These are phyloP conservation scores for Hippocampus kuda DNA, from an alignment of 2,797 vertebrate species.

Conservation along the genomic window DNA sequence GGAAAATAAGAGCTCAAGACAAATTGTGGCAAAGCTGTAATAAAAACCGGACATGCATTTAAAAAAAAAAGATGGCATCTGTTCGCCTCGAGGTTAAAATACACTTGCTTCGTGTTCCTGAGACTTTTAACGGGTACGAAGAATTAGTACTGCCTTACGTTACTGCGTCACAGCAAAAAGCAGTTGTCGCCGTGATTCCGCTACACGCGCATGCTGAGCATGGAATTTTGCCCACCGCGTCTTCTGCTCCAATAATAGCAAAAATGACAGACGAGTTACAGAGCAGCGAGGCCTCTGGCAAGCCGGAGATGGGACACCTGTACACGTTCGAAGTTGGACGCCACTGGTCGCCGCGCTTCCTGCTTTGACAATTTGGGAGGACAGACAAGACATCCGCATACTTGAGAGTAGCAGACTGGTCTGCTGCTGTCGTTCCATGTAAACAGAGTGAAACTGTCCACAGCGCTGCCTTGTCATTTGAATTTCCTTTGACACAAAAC, in stretches of 20 bases:
- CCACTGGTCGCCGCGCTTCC: slow-evolving; percentile 35
- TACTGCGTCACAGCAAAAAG: too few species aligned
- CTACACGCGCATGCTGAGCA: neutral
- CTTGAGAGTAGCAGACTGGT: neutral
- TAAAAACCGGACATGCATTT: too few species aligned
- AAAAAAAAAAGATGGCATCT: too few species aligned
- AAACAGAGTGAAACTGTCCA: slow-evolving; percentile 27
- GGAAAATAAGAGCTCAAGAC: too few species aligned
- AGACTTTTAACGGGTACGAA: too few species aligned
- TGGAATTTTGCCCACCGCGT: neutral
- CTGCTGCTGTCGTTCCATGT: slow-evolving; percentile 17
- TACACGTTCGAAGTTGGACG: slow-evolving; percentile 16
- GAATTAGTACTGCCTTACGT: too few species aligned
- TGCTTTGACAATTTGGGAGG: slow-evolving; percentile 43
- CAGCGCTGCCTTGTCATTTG: slow-evolving; percentile 11
- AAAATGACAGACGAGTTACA: neutral
- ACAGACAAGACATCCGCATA: slow-evolving; percentile 4
- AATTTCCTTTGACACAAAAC: slow-evolving; percentile 24
- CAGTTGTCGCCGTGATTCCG: too few species aligned
- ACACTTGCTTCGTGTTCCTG: too few species aligned
- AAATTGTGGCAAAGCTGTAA: too few species aligned
- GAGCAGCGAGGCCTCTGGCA: slow-evolving; percentile 5
- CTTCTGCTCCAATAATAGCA: neutral
- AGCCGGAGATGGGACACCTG: slow-evolving; percentile 17
- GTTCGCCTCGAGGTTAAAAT: too few species aligned